Conservation (phyloP, 2,797 vertebrate species). For the Danio albolineatus region DNA sequence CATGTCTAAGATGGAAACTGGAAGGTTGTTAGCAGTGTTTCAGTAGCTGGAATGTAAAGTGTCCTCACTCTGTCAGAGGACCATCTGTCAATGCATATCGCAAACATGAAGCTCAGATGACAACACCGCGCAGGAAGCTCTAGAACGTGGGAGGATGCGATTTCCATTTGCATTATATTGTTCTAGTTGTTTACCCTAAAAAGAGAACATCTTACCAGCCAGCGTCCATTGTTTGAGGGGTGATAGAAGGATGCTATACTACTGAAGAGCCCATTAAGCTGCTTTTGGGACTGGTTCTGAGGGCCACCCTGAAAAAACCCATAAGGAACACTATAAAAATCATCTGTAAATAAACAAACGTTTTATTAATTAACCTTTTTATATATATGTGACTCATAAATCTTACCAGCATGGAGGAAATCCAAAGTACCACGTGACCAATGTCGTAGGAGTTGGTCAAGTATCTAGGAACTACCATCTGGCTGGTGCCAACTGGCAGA, state of each 20-base stretch:
- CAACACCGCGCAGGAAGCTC: slow-evolving; percentile 21
- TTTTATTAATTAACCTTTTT: neutral
- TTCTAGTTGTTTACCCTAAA: neutral
- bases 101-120: slow-evolving; percentile 40
- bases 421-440: slow-evolving; percentile 94
- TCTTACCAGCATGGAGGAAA: slow-evolving; percentile 93
- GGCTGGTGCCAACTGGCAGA: slow-evolving; percentile 94
- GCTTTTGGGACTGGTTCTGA: slow-evolving; percentile 92
- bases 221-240: slow-evolving; percentile 96
- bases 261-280: slow-evolving; percentile 92
- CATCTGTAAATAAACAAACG: neutral
- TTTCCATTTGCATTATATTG: neutral
- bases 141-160: slow-evolving; percentile 4
- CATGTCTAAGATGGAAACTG: neutral
- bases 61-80: slow-evolving; percentile 14
- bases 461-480: slow-evolving; percentile 91
- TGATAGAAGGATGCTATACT: slow-evolving; percentile 97
- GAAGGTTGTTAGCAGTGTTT: slow-evolving; percentile 3
- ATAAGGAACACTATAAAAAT: neutral
- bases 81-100: slow-evolving; percentile 42
- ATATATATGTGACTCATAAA: neutral
- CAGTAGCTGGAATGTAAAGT: slow-evolving; percentile 27
- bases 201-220: slow-evolving; percentile 82
- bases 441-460: slow-evolving; percentile 94
- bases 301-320: slow-evolving; percentile 85